These are phyloP conservation scores for Apostichopus californicus DNA, from an alignment of 35 echinoderm and acorn worm genomes.

Conservation along the genomic window DNA sequence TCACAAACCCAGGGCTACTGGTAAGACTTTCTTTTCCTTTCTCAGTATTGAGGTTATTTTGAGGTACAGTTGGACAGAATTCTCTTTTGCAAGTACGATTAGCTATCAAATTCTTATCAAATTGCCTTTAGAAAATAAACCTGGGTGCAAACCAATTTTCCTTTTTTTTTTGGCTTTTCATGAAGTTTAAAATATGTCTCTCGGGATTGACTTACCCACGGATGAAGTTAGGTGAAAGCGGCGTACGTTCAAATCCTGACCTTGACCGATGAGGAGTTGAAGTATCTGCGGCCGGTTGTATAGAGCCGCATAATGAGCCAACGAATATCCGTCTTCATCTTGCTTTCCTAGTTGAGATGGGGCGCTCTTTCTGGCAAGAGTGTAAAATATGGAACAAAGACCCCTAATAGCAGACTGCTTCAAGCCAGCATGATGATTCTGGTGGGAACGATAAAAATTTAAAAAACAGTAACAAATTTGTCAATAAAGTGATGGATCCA, in stretches of 20 bases:
- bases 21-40: too few species aligned
- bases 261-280: constrained; percentile 82
- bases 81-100: too few species aligned
- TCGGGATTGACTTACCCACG: constrained; percentile 62
- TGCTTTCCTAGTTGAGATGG: constrained; percentile 80
- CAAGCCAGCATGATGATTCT: constrained; percentile 90
- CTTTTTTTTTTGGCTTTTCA: too few species aligned
- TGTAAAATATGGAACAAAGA: constrained; percentile 83
- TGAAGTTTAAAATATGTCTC: too few species aligned
- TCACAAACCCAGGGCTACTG: too few species aligned
- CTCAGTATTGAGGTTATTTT: too few species aligned
- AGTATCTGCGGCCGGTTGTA: constrained; percentile 85
- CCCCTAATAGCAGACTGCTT: constrained; percentile 75
- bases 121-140: too few species aligned
- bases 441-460: not conserved
- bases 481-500: too few species aligned
- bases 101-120: too few species aligned
- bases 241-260: constrained; percentile 89
- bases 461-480: too few species aligned
- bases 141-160: too few species aligned
- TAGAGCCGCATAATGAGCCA: constrained; percentile 80
- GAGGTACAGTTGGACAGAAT: too few species aligned
- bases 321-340: constrained; percentile 89
- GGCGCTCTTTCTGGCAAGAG: constrained; percentile 87
- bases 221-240: constrained; percentile 65